Conservation (phyloP, 2,113 vertebrate genomes). For the Sphaerodactylus townsendi region DNA sequence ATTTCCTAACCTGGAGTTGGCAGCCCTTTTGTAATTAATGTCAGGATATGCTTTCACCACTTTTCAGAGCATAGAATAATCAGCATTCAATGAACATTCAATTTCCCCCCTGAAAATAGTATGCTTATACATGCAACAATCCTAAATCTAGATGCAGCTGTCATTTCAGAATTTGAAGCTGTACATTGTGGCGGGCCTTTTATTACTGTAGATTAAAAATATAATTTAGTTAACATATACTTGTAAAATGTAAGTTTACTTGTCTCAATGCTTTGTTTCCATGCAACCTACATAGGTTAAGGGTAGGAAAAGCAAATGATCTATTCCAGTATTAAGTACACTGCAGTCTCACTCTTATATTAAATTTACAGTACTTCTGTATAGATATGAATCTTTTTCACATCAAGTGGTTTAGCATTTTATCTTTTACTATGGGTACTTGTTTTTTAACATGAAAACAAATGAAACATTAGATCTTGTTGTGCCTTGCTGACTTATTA, state of each 20-base stretch:
- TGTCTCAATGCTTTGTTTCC: constrained; percentile 47
- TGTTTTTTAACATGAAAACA: not conserved
- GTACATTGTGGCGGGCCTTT: constrained; percentile 45
- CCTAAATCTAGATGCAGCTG: constrained; percentile 22
- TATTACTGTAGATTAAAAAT: constrained; percentile 49
- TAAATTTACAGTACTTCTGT: constrained; percentile 20
- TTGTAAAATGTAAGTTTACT: constrained; percentile 51
- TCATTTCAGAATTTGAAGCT: constrained; percentile 46
- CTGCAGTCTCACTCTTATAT: constrained; percentile 26
- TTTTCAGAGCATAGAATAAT: constrained; percentile 32
- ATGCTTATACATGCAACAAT: constrained; percentile 44
- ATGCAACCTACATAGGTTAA: constrained; percentile 40
- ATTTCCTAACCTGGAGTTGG: too few species aligned
- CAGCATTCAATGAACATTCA: constrained; percentile 33
- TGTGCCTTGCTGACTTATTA: constrained; percentile 15
- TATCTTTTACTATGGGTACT: constrained; percentile 4
- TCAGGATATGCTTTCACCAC: constrained; percentile 18
- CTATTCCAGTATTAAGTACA: constrained; percentile 39
- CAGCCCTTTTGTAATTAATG: not conserved
- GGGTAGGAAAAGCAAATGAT: constrained; percentile 39
- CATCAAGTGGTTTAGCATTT: constrained; percentile 37
- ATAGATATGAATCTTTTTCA: constrained; percentile 9
- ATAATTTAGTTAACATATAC: constrained; percentile 40
- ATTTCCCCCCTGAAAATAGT: constrained; percentile 13
- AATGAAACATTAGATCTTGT: not conserved